Percentiles rank a stretch among this genome's conserved stretches.
phyloP scores from a whole-genome alignment of 2,888 invertebrate species.

The Oegoconia quadripuncta region DNA sequence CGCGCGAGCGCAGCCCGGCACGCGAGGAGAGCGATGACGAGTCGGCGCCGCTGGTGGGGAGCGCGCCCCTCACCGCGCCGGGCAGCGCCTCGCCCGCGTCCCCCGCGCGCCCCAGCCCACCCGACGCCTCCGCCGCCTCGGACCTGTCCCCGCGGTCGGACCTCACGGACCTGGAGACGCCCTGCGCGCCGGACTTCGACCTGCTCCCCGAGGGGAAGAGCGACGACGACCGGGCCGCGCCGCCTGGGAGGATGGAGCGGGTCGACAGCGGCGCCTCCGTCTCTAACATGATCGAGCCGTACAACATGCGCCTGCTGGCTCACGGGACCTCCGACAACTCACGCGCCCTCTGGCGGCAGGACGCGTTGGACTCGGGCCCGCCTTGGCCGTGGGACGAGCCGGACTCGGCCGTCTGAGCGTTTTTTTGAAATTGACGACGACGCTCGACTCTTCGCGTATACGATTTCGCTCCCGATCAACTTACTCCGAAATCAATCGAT shows the following conservation, averaged over 20 bases:
- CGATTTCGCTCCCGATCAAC: too few relatives aligned
- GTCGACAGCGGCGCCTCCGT: conserved; percentile 49
- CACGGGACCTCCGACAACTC: conserved; percentile 49
- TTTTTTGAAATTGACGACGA: not conserved
- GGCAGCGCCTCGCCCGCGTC: conserved; percentile 6
- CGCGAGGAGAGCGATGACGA: conserved; percentile 81
- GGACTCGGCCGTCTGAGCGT: conserved; percentile 62
- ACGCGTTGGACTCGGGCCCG: conserved; percentile 67
- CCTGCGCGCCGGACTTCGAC: conserved; percentile 37
- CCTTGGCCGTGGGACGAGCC: conserved; percentile 75
- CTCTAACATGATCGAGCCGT: conserved; percentile 63
- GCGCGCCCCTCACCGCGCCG: conserved; percentile 26
- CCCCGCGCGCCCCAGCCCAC: conserved; percentile 25
- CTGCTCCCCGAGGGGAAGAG: conserved; percentile 21
- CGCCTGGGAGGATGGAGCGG: conserved; percentile 38
- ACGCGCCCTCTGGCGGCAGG: conserved; percentile 70
- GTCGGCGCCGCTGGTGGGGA: conserved; percentile 82
- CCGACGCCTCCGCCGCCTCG: conserved; percentile 38
- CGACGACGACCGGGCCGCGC: conserved; percentile 24
- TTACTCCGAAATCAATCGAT: too few relatives aligned
- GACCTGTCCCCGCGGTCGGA: conserved; percentile 67
- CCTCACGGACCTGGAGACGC: conserved; percentile 59
- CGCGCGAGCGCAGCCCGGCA: conserved; percentile 59
- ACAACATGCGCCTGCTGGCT: conserved; percentile 64
- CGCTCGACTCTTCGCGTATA: too few relatives aligned